Evolutionary conservation across 2,113 vertebrate genomes (phyloP).

Genomic region (Phylloscopus whistleri): DNA sequence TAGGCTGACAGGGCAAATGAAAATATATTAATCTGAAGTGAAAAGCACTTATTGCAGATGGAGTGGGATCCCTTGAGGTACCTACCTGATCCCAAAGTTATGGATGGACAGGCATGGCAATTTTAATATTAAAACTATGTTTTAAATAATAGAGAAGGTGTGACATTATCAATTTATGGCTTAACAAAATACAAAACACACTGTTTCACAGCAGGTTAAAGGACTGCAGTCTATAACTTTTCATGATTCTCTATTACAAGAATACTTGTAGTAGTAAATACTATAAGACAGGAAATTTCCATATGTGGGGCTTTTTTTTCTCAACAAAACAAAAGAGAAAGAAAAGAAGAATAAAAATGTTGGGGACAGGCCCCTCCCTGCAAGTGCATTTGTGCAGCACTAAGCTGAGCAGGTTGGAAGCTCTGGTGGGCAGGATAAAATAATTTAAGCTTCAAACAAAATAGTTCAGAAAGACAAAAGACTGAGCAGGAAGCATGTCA

Average conservation of each 20-base stretch:
- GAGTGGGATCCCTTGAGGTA: background rate
- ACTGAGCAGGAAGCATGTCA: background rate
- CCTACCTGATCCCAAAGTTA: constrained; percentile 15
- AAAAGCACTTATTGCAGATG: constrained; percentile 7
- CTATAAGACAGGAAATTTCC: background rate
- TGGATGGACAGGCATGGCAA: background rate
- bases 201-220: background rate
- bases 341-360: background rate
- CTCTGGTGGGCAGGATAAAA: background rate
- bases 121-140: constrained; percentile 8
- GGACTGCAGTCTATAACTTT: background rate
- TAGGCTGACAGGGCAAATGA: constrained; percentile 15
- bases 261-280: background rate
- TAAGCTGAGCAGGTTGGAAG: background rate
- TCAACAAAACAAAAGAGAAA: background rate
- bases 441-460: background rate
- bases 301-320: background rate
- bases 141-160: constrained; percentile 11
- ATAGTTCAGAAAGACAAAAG: background rate
- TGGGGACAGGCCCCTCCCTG: background rate
- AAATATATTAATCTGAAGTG: constrained; percentile 42
- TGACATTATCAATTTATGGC: background rate
- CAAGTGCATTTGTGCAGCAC: background rate
- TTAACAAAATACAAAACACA: background rate
- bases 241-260: background rate